These are phyloP conservation scores for Imbricaverruca yamaguchii DNA, from an alignment of 2,888 invertebrate species.

Conservation along the genomic window DNA sequence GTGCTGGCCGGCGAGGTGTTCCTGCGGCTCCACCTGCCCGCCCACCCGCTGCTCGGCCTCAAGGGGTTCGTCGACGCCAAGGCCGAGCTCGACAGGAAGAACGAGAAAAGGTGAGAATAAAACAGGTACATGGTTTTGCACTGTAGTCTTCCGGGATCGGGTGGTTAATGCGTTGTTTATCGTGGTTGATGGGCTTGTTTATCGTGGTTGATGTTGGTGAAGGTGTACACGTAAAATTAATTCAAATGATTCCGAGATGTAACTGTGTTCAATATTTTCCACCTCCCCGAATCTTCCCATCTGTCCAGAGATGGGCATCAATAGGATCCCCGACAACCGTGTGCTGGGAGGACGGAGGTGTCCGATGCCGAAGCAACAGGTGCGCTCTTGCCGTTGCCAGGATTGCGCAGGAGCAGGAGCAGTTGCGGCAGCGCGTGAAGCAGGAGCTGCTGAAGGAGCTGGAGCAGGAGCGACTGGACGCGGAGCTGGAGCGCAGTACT, in stretches of 20 bases:
- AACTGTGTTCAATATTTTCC: too few relatives aligned
- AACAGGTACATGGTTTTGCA: too few relatives aligned
- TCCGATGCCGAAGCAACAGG: not conserved
- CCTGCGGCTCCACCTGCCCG: constrained; percentile 46
- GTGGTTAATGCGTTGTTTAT: too few relatives aligned
- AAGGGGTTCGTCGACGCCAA: not conserved
- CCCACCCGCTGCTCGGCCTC: constrained; percentile 10
- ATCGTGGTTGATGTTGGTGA: too few relatives aligned
- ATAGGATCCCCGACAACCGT: too few relatives aligned
- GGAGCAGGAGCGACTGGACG: constrained; percentile 39
- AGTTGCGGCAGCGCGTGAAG: constrained; percentile 39
- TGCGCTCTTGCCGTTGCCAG: constrained; percentile 30
- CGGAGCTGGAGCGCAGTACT: constrained; percentile 41
- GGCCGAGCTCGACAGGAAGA: not conserved
- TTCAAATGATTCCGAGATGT: too few relatives aligned
- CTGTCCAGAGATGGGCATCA: too few relatives aligned
- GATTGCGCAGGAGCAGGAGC: constrained; percentile 41
- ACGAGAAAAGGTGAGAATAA: not conserved
- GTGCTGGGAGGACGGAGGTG: too few relatives aligned
- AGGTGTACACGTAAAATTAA: too few relatives aligned
- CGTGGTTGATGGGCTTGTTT: too few relatives aligned
- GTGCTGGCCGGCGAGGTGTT: constrained; percentile 53
- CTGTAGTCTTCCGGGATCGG: too few relatives aligned
- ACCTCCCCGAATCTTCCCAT: too few relatives aligned
- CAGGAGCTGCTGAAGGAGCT: constrained; percentile 37